Base-by-base conservation (phyloP, 2,888 invertebrate species). In the Drosophila conformis region DNA sequence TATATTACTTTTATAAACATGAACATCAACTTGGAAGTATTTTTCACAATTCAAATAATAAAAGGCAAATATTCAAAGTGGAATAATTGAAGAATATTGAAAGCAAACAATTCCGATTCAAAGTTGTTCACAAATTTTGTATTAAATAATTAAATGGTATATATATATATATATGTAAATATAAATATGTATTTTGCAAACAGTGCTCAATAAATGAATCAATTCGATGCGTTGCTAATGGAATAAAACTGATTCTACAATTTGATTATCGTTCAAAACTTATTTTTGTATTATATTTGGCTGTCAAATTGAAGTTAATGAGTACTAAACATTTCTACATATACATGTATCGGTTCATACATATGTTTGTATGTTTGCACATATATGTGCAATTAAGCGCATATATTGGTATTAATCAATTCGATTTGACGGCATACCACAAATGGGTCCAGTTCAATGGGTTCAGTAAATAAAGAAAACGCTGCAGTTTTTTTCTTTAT, bases 341-440 rank as follows among this genome's bases (percentile, higher is more conserved):
- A 15, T 5, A 29, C n/a, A 56, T 29, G 1, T 27, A 10, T 10
- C 27, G 3, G 5, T 11, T 21, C 6, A 21, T 4, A 4, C 15
- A 7, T 46, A 48, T 48, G 25, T 25, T 31, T 29, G 13, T 21
- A 21, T 52, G 8, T 31, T 21, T 42, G 42, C 42, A 25, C 31
- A 35, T 42, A 35, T 66, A 27, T 40, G 11, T 35, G 35, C 31
- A 35, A 31, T 25, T 36, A 31, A 46, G 31, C 35, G 57, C 13
- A 69, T 68, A 68, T 33, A 48, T 68, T 56, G 40, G 56, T 35
- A 69, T 68, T 35, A 68, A 69, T 69, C 33, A 33, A 69, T 35
- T 40, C 56, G 48, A 33, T 40, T 69, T 56, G 21, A 21, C 21
- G 29, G 11, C 36, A 29, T 27, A 48, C 11, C 25, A 27, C 21